Evolutionary conservation across 2,113 vertebrate species (phyloP), one percentile per base, ranked within the genome.

Genomic region (Morone saxatilis): DNA sequence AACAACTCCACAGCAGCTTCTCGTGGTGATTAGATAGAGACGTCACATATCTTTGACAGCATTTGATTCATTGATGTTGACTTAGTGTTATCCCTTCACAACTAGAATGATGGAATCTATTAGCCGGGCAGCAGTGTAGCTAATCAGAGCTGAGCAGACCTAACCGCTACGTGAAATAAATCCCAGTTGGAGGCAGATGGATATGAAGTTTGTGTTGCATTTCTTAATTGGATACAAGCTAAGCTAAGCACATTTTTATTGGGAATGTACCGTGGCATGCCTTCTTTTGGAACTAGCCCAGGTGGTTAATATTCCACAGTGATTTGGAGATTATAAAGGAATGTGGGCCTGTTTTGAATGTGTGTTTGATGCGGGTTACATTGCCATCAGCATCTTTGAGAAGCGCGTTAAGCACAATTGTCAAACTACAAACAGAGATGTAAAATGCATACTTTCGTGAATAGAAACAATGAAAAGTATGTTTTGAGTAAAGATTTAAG

Each of bases 261-360:
- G 71, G 71, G 79, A 92, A 81, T 89, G 82, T 71, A 81, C 74
- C 10, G 14, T 83, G 79, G 81, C 83, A 86, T 91, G 89, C 80
- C 63, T 75, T 81, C 38, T 74, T 72, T 88, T 94, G 92, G 86
- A 93, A 63, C 17, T 4, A 72, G 74, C 81, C 85, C 76, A 83
- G 80, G 56, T 92, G 78, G 86, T 88, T 90, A 88, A 86, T 91
- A 85, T 84, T 85, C 81, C 48, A 80, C 83, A 86, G 62, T 56
- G 81, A 90, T 56, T 38, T 65, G 53, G 56, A 86, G 66, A 90
- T 93, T 84, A 86, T 81, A 41, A 50, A 84, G 81, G 87, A 93
- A 92, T 92, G 89, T 86, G 76, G 69, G 69, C 89, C 88, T 94
- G 91, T 81, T 93, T 89, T 81, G 65, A 83, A 84, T 83, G 78